These are phyloP conservation scores for Leucoptera coffeella DNA, from an alignment of 2,888 invertebrate species.

Conservation along the genomic window DNA sequence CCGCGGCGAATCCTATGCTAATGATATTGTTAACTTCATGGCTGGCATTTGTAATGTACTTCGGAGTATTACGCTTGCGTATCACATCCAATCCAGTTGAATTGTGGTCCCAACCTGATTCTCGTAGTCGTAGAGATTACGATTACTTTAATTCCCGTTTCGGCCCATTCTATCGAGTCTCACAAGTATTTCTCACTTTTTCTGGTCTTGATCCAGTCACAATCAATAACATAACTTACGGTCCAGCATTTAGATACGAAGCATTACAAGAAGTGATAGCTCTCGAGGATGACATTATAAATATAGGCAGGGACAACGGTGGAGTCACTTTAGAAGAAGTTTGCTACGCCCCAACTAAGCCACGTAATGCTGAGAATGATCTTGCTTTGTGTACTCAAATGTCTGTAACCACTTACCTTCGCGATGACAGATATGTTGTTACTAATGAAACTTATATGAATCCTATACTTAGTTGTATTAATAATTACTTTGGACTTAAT, in stretches of 20 bases:
- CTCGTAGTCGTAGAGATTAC: constrained; percentile 75
- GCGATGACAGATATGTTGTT: constrained; percentile 48
- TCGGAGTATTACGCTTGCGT: constrained; percentile 61
- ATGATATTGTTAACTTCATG: constrained; percentile 60
- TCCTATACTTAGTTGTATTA: constrained; percentile 27
- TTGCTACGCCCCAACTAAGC: constrained; percentile 78
- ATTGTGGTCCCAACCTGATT: constrained; percentile 84
- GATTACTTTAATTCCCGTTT: constrained; percentile 84
- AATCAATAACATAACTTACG: constrained; percentile 50
- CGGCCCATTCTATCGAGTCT: constrained; percentile 81
- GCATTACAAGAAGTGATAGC: constrained; percentile 69
- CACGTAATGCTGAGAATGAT: constrained; percentile 49
- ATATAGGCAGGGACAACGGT: constrained; percentile 50
- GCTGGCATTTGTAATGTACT: constrained; percentile 50
- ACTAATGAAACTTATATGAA: constrained; percentile 31
- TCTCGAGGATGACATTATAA: constrained; percentile 61
- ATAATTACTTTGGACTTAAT: constrained; percentile 25
- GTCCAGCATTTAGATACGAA: constrained; percentile 72
- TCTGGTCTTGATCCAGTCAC: constrained; percentile 35
- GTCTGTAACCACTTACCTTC: constrained; percentile 76
- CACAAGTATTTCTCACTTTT: constrained; percentile 80
- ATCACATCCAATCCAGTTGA: constrained; percentile 87
- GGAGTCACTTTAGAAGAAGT: constrained; percentile 50
- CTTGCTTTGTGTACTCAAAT: constrained; percentile 70
- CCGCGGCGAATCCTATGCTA: constrained; percentile 61